phyloP scores from a whole-genome alignment of 2,113 vertebrate genomes.

The Alligator sinensis region DNA sequence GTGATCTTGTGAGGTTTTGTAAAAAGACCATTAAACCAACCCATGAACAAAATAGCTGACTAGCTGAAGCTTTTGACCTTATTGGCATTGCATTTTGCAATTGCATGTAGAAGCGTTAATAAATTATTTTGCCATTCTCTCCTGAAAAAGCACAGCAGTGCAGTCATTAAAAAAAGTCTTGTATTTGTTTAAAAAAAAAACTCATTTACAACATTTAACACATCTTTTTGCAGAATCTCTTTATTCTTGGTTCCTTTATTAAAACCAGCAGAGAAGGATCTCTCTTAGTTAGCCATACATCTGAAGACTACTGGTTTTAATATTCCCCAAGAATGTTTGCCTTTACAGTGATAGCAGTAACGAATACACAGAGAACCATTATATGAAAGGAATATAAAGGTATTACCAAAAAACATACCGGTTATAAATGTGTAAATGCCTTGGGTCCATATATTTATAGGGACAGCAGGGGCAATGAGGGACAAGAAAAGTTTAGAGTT shows the following conservation, averaged over 20 bases:
- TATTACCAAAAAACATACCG: not conserved
- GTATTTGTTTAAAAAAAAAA: not conserved
- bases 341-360: not conserved
- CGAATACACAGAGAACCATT: not conserved
- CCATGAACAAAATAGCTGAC: not conserved
- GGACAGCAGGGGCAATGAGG: not conserved
- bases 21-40: not conserved
- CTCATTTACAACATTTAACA: not conserved
- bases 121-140: not conserved
- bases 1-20: not conserved
- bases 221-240: not conserved
- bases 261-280: not conserved
- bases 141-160: not conserved
- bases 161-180: not conserved
- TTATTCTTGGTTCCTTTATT: not conserved
- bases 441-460: not conserved
- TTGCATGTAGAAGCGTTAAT: not conserved
- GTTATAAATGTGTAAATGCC: not conserved
- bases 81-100: not conserved
- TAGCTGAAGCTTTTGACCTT: not conserved
- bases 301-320: not conserved
- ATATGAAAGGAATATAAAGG: not conserved
- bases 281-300: not conserved
- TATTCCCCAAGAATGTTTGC: not conserved
- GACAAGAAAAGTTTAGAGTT: not conserved